Evolutionary conservation across 2,888 invertebrate genomes (phyloP).

Genomic region (Epinotia demarniana): DNA sequence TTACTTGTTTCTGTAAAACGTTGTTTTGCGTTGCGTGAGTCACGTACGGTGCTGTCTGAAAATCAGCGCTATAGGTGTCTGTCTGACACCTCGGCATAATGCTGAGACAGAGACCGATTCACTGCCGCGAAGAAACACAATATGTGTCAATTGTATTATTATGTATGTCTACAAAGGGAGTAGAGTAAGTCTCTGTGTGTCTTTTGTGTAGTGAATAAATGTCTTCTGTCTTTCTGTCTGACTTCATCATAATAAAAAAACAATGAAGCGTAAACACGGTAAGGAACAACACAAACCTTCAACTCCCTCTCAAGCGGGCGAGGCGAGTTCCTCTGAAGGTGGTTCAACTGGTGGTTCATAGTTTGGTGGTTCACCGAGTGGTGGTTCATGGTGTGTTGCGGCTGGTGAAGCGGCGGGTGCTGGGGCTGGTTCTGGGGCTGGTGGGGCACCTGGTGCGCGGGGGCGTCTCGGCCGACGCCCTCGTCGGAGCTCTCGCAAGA

Average conservation of each 20-base stretch:
- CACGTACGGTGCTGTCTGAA: too few relatives aligned
- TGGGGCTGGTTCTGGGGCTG: conserved; percentile 56
- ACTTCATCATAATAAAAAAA: not conserved
- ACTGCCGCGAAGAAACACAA: too few relatives aligned
- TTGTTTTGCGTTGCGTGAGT: too few relatives aligned
- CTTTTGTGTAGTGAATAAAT: too few relatives aligned
- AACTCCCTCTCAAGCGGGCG: conserved; percentile 73
- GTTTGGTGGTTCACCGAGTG: conserved; percentile 60
- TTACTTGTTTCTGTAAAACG: too few relatives aligned
- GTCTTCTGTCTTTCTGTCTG: too few relatives aligned
- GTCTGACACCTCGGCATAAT: too few relatives aligned
- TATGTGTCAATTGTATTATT: too few relatives aligned
- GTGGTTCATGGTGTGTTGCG: conserved; percentile 64
- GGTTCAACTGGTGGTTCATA: conserved; percentile 64
- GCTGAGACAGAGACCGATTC: too few relatives aligned
- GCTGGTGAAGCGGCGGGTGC: conserved; percentile 49
- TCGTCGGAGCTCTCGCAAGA: conserved; percentile 81
- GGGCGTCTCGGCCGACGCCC: conserved; percentile 77
- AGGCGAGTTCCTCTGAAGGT: conserved; percentile 73
- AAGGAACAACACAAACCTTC: conserved; percentile 60
- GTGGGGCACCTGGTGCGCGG: conserved; percentile 57
- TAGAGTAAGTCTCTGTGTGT: too few relatives aligned
- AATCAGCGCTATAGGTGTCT: too few relatives aligned
- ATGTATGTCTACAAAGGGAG: too few relatives aligned
- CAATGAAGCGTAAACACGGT: not conserved